Conservation (phyloP, 2,797 vertebrate species). For the Bradypus variegatus region DNA sequence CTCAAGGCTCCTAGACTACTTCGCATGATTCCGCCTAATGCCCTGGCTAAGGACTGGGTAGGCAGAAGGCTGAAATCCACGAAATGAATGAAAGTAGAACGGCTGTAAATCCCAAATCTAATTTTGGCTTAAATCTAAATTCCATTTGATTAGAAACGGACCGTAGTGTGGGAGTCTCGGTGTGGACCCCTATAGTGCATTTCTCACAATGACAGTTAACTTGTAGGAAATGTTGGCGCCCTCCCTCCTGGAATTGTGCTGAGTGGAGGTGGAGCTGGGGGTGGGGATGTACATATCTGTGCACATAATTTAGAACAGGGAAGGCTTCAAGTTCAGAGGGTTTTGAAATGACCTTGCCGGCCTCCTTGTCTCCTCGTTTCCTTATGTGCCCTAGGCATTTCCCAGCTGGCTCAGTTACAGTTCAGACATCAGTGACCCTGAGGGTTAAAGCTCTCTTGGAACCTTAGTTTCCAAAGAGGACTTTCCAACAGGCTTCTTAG, state of each 20-base stretch:
- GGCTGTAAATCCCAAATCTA: slow-evolving; percentile 26
- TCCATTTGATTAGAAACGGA: slow-evolving; percentile 39
- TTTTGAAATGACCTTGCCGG: slow-evolving; percentile 1
- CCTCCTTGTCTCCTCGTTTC: not conserved
- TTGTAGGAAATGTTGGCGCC: not conserved
- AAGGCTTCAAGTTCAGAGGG: not conserved
- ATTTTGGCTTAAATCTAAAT: slow-evolving; percentile 40
- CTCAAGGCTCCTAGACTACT: not conserved
- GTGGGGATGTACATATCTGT: not conserved
- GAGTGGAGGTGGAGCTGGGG: accelerated
- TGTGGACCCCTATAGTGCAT: not conserved
- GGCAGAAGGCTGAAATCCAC: not conserved
- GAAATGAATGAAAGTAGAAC: slow-evolving; percentile 32
- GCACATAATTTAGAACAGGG: not conserved
- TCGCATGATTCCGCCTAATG: not conserved
- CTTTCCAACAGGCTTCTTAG: slow-evolving; percentile 53
- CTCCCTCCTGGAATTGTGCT: not conserved
- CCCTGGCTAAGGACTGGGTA: not conserved
- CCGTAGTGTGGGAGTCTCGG: not conserved
- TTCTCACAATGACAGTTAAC: not conserved
- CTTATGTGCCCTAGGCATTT: slow-evolving; percentile 34
- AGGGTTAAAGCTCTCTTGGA: slow-evolving; percentile 27
- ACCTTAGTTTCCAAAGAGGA: slow-evolving; percentile 53
- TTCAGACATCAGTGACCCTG: not conserved
- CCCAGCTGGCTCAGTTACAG: slow-evolving; percentile 22